Evolutionary conservation across 1,140 invertebrate genomes (phyloP).

Genomic region (Pectinophora gossypiella): DNA sequence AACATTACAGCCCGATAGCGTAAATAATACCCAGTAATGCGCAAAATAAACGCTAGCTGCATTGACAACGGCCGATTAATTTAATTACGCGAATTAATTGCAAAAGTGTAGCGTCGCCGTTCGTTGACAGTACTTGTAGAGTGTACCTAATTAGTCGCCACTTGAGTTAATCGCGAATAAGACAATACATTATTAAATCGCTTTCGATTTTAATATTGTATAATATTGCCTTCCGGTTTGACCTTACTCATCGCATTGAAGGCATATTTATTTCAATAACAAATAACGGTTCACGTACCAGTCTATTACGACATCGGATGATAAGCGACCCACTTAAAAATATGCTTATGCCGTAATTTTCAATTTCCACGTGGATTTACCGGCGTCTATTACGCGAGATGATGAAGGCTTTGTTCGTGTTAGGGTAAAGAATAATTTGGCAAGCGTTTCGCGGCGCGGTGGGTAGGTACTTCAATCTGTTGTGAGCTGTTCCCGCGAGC

Average conservation of each 20-base stretch:
- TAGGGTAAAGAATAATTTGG: constrained; percentile 23
- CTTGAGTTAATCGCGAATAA: background rate
- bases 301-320: background rate
- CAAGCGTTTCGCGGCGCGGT: constrained; percentile 4
- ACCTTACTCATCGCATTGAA: too few species aligned
- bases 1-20: constrained; percentile 24
- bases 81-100: constrained; percentile 18
- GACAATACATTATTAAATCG: too few species aligned
- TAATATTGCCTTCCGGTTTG: too few species aligned
- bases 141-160: background rate
- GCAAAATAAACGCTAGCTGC: constrained; percentile 21
- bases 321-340: constrained; percentile 11
- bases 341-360: constrained; percentile 21
- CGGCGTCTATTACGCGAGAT: constrained; percentile 23
- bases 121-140: background rate
- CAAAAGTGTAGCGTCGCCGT: background rate
- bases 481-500: constrained; percentile 6
- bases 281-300: too few species aligned
- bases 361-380: constrained; percentile 33
- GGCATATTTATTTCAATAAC: too few species aligned
- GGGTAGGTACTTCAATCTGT: constrained; percentile 8
- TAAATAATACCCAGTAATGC: constrained; percentile 23
- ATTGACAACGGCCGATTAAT: constrained; percentile 21
- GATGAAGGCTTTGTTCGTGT: constrained; percentile 32
- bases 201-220: too few species aligned